Conservation (phyloP, 2,797 vertebrate species). For the Propithecus deckenii region DNA sequence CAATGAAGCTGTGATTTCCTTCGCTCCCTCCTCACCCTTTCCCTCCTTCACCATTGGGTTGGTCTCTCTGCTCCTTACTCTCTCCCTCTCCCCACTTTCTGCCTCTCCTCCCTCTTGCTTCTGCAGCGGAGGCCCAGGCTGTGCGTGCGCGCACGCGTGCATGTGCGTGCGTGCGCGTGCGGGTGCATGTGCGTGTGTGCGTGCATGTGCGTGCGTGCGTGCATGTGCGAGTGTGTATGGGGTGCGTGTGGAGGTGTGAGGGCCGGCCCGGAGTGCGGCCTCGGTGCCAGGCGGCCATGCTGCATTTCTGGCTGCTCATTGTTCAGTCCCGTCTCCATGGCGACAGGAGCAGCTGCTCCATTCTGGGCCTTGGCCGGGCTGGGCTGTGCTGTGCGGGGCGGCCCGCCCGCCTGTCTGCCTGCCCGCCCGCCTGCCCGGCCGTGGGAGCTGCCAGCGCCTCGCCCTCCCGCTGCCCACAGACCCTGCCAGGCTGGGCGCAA, state of each 20-base stretch:
- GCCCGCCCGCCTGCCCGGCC: conserved; percentile 86
- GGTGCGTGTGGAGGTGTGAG: neutral
- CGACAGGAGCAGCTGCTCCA: conserved; percentile 96
- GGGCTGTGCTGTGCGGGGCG: conserved; percentile 80
- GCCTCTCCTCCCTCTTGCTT: neutral
- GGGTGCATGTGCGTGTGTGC: neutral
- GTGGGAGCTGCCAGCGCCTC: conserved; percentile 86
- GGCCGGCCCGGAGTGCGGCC: neutral
- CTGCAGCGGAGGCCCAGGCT: neutral
- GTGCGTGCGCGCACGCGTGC: neutral
- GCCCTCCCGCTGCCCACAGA: conserved; percentile 86
- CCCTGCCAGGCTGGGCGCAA: conserved; percentile 89
- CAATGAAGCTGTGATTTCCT: neutral
- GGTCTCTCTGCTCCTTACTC: neutral
- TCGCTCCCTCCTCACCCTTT: neutral
- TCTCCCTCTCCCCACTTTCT: neutral
- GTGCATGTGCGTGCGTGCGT: neutral
- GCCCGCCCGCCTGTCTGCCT: conserved; percentile 85
- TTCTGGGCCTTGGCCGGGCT: conserved; percentile 87
- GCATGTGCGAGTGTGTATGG: neutral
- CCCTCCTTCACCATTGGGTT: neutral
- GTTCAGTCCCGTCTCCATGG: conserved; percentile 91
- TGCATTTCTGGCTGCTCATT: conserved; percentile 88
- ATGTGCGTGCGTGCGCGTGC: rapidly evolving
- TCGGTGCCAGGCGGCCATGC: conserved; percentile 78